A percentile compares a stretch with the other conserved stretches of the same genome.
phyloP scores from a whole-genome alignment of 1,140 invertebrate genomes.

The Heliconius hermathena region DNA sequence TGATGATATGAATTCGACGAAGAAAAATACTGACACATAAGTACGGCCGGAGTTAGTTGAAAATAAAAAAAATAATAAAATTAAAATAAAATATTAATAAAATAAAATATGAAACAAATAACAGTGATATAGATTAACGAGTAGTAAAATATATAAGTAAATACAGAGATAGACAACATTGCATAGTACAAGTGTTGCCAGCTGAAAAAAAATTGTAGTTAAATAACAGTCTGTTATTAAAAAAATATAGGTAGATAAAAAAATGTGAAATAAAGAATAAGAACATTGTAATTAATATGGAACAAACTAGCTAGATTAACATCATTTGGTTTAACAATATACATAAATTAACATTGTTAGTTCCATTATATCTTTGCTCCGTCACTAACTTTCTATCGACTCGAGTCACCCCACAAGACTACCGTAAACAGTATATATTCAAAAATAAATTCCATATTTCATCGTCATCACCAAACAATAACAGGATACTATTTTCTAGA shows the following conservation, averaged over 20 bases:
- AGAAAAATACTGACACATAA: conserved; percentile 58
- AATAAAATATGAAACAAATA: conserved; percentile 45
- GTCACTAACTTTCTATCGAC: background rate
- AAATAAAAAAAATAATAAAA: conserved; percentile 31
- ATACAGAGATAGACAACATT: conserved; percentile 10
- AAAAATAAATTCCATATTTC: background rate
- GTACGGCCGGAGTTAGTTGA: conserved; percentile 48
- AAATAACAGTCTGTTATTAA: conserved; percentile 2
- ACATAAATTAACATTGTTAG: background rate
- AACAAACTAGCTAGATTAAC: conserved; percentile 2
- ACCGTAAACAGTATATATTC: background rate
- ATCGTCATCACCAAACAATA: background rate
- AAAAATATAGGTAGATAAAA: background rate
- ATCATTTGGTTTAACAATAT: conserved; percentile 3
- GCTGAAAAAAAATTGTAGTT: background rate
- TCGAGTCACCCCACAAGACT: background rate
- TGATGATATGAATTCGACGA: conserved; percentile 56
- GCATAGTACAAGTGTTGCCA: conserved; percentile 20
- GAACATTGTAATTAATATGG: background rate
- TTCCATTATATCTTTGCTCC: conserved; percentile 3
- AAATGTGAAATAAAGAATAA: background rate
- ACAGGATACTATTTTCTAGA: too few relatives aligned
- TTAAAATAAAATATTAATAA: conserved; percentile 33
- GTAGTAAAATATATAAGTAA: conserved; percentile 5
- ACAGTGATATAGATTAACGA: conserved; percentile 37